A percentile compares a stretch with the other conserved stretches of the same genome.
Conservation (phyloP, 2,888 invertebrate species). For the Heliconius hortense region DNA sequence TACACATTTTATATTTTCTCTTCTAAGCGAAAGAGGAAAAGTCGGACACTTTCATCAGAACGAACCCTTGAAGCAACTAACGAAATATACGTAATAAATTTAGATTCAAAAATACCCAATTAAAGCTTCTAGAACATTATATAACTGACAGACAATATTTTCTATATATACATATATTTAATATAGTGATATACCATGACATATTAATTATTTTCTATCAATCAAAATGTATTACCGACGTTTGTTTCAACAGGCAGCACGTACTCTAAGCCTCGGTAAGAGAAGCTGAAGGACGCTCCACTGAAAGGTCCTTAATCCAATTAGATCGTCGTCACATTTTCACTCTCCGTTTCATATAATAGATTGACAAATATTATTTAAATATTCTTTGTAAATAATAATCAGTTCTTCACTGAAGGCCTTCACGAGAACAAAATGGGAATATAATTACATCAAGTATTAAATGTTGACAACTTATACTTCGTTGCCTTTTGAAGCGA, state of each 20-base stretch:
- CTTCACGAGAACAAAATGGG: not conserved
- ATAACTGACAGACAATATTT: not conserved
- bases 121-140: not conserved
- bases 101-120: too few relatives aligned
- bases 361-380: constrained; percentile 21
- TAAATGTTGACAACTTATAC: constrained; percentile 11
- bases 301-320: constrained; percentile 31
- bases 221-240: constrained; percentile 5
- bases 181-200: not conserved
- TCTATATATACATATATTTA: not conserved
- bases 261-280: not conserved
- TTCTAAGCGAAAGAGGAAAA: too few relatives aligned
- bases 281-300: constrained; percentile 19
- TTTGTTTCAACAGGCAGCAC: constrained; percentile 10
- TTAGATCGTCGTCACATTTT: constrained; percentile 30
- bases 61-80: not conserved
- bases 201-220: constrained; percentile 7
- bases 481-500: constrained; percentile 9
- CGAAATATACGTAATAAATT: not conserved
- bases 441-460: constrained; percentile 18
- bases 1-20: not conserved
- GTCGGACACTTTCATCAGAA: too few relatives aligned
- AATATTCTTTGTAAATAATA: constrained; percentile 17
- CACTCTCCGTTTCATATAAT: constrained; percentile 14
- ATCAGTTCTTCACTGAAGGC: not conserved